Conservation (phyloP, 2,888 invertebrate genomes). For the Torymus aiolomorphi region DNA sequence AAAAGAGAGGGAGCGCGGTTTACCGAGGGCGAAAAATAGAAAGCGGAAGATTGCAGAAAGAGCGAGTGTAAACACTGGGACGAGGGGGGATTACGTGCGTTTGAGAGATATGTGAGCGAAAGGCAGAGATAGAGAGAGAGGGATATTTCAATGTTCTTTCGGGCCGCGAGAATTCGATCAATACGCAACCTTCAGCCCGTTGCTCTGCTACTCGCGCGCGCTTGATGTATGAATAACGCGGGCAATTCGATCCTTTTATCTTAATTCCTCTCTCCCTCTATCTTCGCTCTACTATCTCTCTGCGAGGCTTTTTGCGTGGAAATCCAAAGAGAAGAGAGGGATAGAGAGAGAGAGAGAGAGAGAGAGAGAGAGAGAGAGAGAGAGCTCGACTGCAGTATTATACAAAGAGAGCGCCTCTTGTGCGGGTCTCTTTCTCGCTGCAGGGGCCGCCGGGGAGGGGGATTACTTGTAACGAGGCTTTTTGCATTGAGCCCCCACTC, state of each 20-base stretch:
- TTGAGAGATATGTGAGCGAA: too few relatives aligned
- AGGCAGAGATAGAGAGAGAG: background rate
- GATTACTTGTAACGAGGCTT: too few relatives aligned
- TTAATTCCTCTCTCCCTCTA: constrained; percentile 9
- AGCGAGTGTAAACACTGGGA: constrained; percentile 17
- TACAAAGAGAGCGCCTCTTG: too few relatives aligned
- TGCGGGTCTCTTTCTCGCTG: too few relatives aligned
- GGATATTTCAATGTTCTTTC: constrained; percentile 31
- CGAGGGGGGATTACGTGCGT: background rate
- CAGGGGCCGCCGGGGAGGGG: too few relatives aligned
- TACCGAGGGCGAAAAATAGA: background rate
- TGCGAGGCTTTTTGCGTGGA: background rate
- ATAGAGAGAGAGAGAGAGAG: too few relatives aligned
- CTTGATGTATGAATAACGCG: constrained; percentile 38
- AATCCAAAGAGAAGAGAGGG: too few relatives aligned
- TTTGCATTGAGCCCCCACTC: too few relatives aligned
- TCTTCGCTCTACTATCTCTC: background rate
- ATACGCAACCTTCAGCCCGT: background rate
- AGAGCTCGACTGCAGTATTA: too few relatives aligned
- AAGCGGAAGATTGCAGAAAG: background rate
- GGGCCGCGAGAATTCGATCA: background rate
- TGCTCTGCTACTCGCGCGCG: background rate
- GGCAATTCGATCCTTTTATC: constrained; percentile 40
- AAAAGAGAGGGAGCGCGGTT: constrained; percentile 14
- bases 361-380: too few relatives aligned